Percentiles rank a stretch among this genome's conserved stretches.
Conservation (phyloP, 2,888 invertebrate species). For the Diarsia rubi region DNA sequence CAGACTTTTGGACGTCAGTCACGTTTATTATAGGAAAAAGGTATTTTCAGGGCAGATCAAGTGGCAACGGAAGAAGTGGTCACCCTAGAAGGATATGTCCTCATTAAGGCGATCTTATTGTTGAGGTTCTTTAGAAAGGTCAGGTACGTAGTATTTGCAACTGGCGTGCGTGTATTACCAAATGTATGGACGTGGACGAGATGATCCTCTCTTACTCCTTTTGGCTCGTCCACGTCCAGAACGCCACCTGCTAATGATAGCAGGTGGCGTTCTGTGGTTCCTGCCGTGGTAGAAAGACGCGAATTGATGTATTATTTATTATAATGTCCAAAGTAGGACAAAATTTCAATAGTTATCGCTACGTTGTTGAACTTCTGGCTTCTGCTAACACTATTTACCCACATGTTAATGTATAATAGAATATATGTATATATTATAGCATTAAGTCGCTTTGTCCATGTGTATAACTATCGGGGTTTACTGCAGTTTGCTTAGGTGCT, state of each 20-base stretch:
- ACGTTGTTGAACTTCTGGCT: conserved; percentile 60
- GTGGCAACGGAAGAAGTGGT: not conserved
- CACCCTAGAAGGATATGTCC: not conserved
- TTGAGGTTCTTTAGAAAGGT: too few species aligned
- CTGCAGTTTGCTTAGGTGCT: conserved; percentile 33
- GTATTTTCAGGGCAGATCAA: not conserved
- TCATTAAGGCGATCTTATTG: too few species aligned
- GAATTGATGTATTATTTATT: conserved; percentile 14
- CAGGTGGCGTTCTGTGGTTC: not conserved
- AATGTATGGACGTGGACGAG: too few species aligned
- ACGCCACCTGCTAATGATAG: too few species aligned
- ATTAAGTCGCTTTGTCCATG: conserved; percentile 62
- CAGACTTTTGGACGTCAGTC: not conserved
- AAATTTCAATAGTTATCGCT: conserved; percentile 77
- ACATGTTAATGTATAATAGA: conserved; percentile 66
- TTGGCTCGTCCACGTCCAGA: too few species aligned
- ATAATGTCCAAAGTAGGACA: conserved; percentile 70
- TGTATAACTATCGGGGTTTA: conserved; percentile 50
- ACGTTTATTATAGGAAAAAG: not conserved
- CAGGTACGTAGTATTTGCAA: too few species aligned
- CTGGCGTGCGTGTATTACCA: too few species aligned
- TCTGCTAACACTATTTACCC: conserved; percentile 56
- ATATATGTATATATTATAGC: conserved; percentile 68
- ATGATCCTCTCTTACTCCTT: too few species aligned
- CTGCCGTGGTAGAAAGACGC: too few species aligned